Percentiles rank a stretch among this genome's conserved stretches.
phyloP scores from a whole-genome alignment of 2,888 invertebrate species.

The Camptogramma bilineatum region DNA sequence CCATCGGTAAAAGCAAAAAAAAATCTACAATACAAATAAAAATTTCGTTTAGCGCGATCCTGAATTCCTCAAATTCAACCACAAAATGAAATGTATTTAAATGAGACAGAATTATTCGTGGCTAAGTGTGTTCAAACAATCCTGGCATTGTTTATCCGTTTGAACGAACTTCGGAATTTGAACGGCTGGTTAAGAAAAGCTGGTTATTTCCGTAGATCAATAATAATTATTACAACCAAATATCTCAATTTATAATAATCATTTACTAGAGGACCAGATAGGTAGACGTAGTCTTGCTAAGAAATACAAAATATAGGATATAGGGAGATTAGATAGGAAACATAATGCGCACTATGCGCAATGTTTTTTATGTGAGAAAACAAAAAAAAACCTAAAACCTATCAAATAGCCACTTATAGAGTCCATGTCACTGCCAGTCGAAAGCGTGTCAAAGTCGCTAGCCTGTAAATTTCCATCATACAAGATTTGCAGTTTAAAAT shows the following conservation, averaged over 20 bases:
- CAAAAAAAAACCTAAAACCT: too few relatives aligned
- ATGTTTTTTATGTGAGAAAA: too few relatives aligned
- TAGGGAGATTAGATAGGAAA: too few relatives aligned
- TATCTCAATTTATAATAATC: neutral
- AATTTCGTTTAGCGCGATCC: constrained; percentile 3
- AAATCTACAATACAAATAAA: constrained; percentile 5
- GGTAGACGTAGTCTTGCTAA: too few relatives aligned
- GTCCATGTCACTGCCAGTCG: too few relatives aligned
- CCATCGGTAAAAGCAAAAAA: neutral
- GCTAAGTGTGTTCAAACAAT: constrained; percentile 28
- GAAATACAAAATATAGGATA: too few relatives aligned
- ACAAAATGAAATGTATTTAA: constrained; percentile 27
- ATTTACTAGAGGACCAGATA: too few relatives aligned
- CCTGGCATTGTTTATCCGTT: constrained; percentile 24
- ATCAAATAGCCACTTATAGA: too few relatives aligned
- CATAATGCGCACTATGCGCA: too few relatives aligned
- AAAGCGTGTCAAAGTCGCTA: too few relatives aligned
- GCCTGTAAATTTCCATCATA: too few relatives aligned
- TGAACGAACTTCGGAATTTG: constrained; percentile 26
- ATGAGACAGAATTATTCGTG: constrained; percentile 29
- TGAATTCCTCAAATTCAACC: constrained; percentile 9
- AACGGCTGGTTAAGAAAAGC: constrained; percentile 8
- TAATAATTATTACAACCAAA: neutral
- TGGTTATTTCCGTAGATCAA: constrained; percentile 4
- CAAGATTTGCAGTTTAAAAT: too few relatives aligned